These are phyloP conservation scores for Lampris incognitus DNA, from an alignment of 2,113 vertebrate genomes.

Conservation along the genomic window DNA sequence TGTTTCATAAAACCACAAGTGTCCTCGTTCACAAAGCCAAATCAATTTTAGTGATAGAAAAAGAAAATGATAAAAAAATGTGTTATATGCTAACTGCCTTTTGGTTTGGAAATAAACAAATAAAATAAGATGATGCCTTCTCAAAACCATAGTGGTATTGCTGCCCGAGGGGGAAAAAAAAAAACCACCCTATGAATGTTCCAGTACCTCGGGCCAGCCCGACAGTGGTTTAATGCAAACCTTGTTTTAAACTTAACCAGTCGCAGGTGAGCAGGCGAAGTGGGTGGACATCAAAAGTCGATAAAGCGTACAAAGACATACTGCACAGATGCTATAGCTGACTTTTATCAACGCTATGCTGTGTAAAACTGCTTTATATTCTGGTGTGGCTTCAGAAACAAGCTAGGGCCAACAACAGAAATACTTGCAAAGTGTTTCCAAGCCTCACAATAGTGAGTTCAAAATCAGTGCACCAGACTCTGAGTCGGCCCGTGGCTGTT, in stretches of 20 bases:
- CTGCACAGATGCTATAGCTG: conserved; percentile 31
- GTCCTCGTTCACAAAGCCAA: background rate
- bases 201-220: background rate
- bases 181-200: conserved; percentile 57
- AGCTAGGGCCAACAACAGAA: conserved; percentile 25
- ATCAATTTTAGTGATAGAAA: background rate
- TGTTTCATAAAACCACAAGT: conserved; percentile 7
- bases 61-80: background rate
- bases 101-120: background rate
- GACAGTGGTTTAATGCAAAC: conserved; percentile 18
- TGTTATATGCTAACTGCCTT: background rate
- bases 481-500: conserved; percentile 41
- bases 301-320: conserved; percentile 42
- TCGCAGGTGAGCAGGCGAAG: conserved; percentile 59
- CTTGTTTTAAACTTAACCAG: conserved; percentile 52
- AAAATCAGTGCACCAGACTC: conserved; percentile 51
- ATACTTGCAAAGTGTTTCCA: conserved; percentile 46
- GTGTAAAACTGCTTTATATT: conserved; percentile 25
- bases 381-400: conserved; percentile 31
- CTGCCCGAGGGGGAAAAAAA: background rate
- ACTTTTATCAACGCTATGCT: conserved; percentile 49
- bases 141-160: conserved; percentile 25
- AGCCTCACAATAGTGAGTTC: conserved; percentile 47
- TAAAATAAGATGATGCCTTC: background rate
- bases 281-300: conserved; percentile 47